Evolutionary conservation across 2,113 vertebrate genomes (phyloP).

Genomic region (Rhagologus leucostigma): DNA sequence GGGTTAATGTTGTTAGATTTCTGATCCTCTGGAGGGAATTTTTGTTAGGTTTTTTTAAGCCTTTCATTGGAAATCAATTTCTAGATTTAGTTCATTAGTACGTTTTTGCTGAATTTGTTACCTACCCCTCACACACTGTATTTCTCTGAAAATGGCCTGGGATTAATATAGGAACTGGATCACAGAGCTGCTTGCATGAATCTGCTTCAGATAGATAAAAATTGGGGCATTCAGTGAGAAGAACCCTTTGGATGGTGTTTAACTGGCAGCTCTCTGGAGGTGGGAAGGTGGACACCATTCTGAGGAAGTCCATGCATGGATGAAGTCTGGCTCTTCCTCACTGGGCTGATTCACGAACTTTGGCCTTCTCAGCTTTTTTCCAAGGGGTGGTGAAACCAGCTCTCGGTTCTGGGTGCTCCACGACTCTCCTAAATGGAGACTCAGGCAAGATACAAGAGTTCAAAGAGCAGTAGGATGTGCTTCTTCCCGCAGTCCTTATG

Average conservation of each 20-base stretch:
- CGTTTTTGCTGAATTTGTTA: not conserved
- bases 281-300: not conserved
- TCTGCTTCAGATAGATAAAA: not conserved
- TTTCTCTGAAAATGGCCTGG: not conserved
- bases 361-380: not conserved
- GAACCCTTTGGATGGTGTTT: not conserved
- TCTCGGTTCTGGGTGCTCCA: not conserved
- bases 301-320: accelerated
- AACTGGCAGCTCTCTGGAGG: not conserved
- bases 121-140: not conserved
- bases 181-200: not conserved
- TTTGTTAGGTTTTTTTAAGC: not conserved
- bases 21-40: not conserved
- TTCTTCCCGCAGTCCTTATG: too few species aligned
- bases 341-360: accelerated
- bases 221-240: not conserved
- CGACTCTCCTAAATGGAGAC: not conserved
- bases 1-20: not conserved
- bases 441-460: not conserved
- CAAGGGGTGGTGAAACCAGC: not conserved
- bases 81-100: not conserved
- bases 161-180: not conserved
- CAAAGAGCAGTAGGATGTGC: not conserved
- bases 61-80: not conserved
- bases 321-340: not conserved